Conservation (phyloP, 2,113 vertebrate species). For the Eleginops maclovinus region DNA sequence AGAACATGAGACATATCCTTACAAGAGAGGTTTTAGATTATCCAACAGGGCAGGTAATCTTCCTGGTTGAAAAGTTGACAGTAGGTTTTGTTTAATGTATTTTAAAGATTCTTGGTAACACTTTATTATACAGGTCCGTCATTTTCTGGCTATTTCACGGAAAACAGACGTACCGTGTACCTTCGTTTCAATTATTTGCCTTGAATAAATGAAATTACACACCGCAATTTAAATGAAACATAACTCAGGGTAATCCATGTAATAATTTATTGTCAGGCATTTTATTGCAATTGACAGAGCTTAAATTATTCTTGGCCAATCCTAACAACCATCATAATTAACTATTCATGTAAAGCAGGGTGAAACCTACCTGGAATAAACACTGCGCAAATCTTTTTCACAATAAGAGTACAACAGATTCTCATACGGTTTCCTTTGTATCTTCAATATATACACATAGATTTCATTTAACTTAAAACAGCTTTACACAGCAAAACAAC, state of each 20-base stretch:
- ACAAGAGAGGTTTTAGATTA: not conserved
- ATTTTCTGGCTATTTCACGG: no score
- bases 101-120: no score
- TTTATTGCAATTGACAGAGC: slow-evolving; percentile 59
- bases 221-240: not conserved
- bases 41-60: not conserved
- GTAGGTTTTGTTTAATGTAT: no score
- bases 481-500: slow-evolving; percentile 61
- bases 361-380: slow-evolving; percentile 37
- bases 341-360: slow-evolving; percentile 29
- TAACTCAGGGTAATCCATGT: slow-evolving; percentile 20
- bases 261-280: slow-evolving; percentile 68
- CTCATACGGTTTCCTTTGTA: slow-evolving; percentile 61
- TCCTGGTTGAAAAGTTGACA: not conserved
- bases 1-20: not conserved
- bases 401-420: slow-evolving; percentile 65
- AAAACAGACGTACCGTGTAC: no score
- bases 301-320: slow-evolving; percentile 32
- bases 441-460: slow-evolving; percentile 80
- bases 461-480: slow-evolving; percentile 77
- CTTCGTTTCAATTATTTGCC: no score
- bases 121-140: no score
- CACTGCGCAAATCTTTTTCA: slow-evolving; percentile 44
- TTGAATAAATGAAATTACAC: not conserved
- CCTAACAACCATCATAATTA: slow-evolving; percentile 23